These are phyloP conservation scores for Drosophila lacicola DNA, from an alignment of 2,888 invertebrate species.

Conservation along the genomic window DNA sequence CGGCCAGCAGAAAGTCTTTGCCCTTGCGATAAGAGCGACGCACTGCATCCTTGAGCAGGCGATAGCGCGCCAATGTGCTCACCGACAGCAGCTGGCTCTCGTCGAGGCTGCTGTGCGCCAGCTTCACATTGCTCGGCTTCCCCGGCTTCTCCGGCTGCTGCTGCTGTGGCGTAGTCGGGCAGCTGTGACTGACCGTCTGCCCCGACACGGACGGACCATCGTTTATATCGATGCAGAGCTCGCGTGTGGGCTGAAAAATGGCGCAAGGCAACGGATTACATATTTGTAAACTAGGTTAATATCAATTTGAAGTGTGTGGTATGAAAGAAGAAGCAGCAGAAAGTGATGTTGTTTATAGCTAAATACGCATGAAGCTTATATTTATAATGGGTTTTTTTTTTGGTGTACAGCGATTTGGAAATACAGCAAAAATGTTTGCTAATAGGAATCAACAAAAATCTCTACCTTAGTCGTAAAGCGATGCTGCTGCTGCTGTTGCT, in stretches of 20 bases:
- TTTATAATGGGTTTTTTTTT: slow-evolving; percentile 44
- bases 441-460: slow-evolving; percentile 83
- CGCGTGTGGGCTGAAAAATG: slow-evolving; percentile 57
- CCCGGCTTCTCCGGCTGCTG: slow-evolving; percentile 49
- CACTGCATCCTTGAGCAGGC: slow-evolving; percentile 79
- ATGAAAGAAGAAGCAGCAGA: slow-evolving; percentile 18
- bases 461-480: slow-evolving; percentile 84
- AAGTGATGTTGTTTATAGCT: slow-evolving; percentile 25
- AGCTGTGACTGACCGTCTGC: slow-evolving; percentile 62
- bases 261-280: slow-evolving; percentile 43
- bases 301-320: slow-evolving; percentile 13
- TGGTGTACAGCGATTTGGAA: slow-evolving; percentile 31
- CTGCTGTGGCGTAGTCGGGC: slow-evolving; percentile 69
- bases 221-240: slow-evolving; percentile 62
- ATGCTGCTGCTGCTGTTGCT: slow-evolving; percentile 51
- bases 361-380: slow-evolving; percentile 41
- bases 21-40: slow-evolving; percentile 83
- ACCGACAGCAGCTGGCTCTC: slow-evolving; percentile 62
- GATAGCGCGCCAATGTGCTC: slow-evolving; percentile 74
- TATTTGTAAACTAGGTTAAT: slow-evolving; percentile 5
- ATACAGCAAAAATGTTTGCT: slow-evolving; percentile 33
- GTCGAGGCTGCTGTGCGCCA: slow-evolving; percentile 51
- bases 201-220: slow-evolving; percentile 39
- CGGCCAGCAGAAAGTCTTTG: slow-evolving; percentile 74
- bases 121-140: slow-evolving; percentile 7